phyloP scores from a whole-genome alignment of 2,888 invertebrate genomes.

The Orthosia gracilis region DNA sequence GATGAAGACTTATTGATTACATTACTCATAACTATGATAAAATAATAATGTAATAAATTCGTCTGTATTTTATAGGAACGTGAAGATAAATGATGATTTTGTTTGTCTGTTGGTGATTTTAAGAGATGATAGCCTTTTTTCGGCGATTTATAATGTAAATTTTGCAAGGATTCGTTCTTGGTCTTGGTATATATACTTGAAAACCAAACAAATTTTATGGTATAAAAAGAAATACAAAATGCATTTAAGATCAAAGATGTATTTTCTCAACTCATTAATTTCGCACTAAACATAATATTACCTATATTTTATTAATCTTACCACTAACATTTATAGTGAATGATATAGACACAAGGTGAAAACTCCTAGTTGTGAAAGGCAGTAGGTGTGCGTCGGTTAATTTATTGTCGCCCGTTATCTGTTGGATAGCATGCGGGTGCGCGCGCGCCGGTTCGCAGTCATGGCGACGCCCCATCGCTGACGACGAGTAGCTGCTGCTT shows the following conservation, averaged over 20 bases:
- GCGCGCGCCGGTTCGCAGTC: conserved; percentile 80
- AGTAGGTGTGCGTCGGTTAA: conserved; percentile 81
- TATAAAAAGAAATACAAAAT: no score
- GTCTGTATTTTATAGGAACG: background rate
- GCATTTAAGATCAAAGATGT: no score
- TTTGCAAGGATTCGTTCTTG: no score
- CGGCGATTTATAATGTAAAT: no score
- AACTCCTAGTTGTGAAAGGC: conserved; percentile 88
- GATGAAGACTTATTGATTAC: no score
- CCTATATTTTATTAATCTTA: conserved; percentile 33
- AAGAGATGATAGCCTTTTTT: background rate
- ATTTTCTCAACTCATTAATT: conserved; percentile 10
- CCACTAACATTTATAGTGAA: conserved; percentile 65
- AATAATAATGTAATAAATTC: no score
- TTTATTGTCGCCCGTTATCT: conserved; percentile 89
- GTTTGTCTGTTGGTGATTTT: no score
- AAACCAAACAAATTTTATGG: no score
- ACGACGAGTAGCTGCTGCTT: conserved; percentile 60
- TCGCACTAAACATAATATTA: conserved; percentile 29
- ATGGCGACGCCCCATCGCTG: conserved; percentile 71
- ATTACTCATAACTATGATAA: no score
- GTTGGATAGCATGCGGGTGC: conserved; percentile 86
- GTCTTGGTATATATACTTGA: no score
- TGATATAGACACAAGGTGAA: conserved; percentile 86
- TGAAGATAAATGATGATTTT: no score